Percentiles rank a stretch among this genome's conserved stretches.
Conservation (phyloP, 37 sponge, comb jelly and placozoan genomes). For the Chondrilla cf. caribensis region DNA sequence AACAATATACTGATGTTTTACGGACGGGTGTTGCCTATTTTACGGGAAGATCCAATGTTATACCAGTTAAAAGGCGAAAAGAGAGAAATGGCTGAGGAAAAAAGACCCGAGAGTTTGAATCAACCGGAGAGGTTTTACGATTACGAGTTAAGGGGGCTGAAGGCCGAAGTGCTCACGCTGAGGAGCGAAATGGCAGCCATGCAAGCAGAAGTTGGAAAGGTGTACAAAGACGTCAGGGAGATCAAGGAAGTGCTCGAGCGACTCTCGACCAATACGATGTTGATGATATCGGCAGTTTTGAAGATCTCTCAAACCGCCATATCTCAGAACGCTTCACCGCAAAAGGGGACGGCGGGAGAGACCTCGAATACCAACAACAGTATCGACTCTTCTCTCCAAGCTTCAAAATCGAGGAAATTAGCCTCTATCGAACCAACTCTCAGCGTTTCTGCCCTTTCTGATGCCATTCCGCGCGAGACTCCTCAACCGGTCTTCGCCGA, state of each 20-base stretch:
- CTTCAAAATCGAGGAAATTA: neutral
- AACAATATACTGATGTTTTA: neutral
- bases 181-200: conserved; percentile 13
- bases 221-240: conserved; percentile 1
- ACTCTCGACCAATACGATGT: neutral
- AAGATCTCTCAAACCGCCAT: neutral
- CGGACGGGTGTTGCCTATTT: too few species aligned
- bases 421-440: neutral
- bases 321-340: too few species aligned
- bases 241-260: neutral
- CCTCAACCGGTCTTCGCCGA: neutral
- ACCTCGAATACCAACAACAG: neutral
- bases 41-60: too few species aligned
- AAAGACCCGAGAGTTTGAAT: neutral
- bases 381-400: neutral
- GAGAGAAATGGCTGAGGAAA: neutral
- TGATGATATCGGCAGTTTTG: neutral
- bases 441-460: neutral
- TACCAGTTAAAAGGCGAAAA: neutral
- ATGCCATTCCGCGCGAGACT: neutral
- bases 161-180: neutral
- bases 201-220: neutral
- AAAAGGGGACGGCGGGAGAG: neutral
- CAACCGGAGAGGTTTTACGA: neutral
- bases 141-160: neutral